Base-by-base conservation (phyloP, 2,888 invertebrate genomes). In the Lepetodrilus schrolli region DNA sequence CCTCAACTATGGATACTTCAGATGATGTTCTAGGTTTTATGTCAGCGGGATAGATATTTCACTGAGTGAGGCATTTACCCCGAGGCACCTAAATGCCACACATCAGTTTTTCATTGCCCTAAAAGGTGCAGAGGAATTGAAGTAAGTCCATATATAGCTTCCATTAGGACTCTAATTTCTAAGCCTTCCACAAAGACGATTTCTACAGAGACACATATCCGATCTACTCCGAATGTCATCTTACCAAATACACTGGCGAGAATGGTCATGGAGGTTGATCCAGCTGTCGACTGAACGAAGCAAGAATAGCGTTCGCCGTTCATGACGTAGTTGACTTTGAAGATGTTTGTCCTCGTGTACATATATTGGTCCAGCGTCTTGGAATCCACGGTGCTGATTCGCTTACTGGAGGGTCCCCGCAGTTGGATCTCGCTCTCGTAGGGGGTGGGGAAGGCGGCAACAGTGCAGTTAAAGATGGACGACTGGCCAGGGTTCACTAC, bases 381-480 rank as follows among this genome's bases (percentile, higher is more conserved):
- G 1, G 86, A 86, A 30, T 82, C 80, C 26, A 81, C 49, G 23
- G 84, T 70, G 1, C 78, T 78, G 10, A 86, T 80, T 8, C 78
- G 69, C 66, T 83, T 83, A 4, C 81, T 80, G 2, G 74, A 69
- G 4, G 84, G 82, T 21, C 82, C 83, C 37, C 77, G 66, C 34
- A 87, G 73, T 8, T 72, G 74, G 8, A 87, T 83, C 48, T 86
- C 86, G 34, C 75, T 80, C 38, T 82, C 80, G 43, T 73, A 69
- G 3, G 86, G 86, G 7, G 83, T 83, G 1, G 87, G 87, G 73
- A 80, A 84, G 8, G 86, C 85, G 5, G 85, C 80, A 4, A 86
- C 85, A 2, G 87, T 86, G 73, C 87, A 87, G 80, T 87, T 87
- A 74, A 87, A 86, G 5, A 77, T 74, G 4, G 85, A 76, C 4